Evolutionary conservation across 2,113 vertebrate species (phyloP), one percentile per base, ranked within the genome.

Genomic region (Furnarius figulus): DNA sequence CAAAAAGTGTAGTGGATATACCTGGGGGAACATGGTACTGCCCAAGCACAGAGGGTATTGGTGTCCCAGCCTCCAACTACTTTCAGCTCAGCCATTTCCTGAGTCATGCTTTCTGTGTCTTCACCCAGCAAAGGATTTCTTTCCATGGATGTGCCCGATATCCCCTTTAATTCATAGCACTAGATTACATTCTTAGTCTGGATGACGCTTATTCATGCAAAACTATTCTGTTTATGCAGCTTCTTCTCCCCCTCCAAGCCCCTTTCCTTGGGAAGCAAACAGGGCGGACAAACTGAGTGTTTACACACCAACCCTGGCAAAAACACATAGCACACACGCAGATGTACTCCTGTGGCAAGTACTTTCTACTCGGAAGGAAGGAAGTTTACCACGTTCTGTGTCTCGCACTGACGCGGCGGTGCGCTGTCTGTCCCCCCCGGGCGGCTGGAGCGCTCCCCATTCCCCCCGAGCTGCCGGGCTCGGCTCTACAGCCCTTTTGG

Each of bases 21-120:
- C 7, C 10, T 33, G 23, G 12, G 10, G 66, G 58, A 66, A 59
- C 42, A 9, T 0, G 0, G 15, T 9, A 39, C 50, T 6, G 28
- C 40, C 21, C 56, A 49, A 50, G 31, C 13, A 62, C 49, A 30
- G 2, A 3, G 2, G 22, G 18, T 17, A 17, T 33, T 46, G 19
- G 6, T 33, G 31, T 28, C 16, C 35, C 62, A 76, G 67, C 5
- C 52, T 86, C 30, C 55, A 56, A 14, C 4, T 13, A 12, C 4
- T 1, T 59, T 40, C 52, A 52, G 35, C 31, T 67, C 27, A 44
- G n/a, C 22, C 44, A 79, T 66, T 75, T 87, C 61, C 30, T 0
- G 0, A 71, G 68, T 24, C 50, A 33, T 13, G 6, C 37, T 24
- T 47, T 49, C n/a, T 5, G 4, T 11, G 28, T 23, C 14, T 59